Base-by-base conservation (phyloP, 2,888 invertebrate species). In the Agriopis marginaria region DNA sequence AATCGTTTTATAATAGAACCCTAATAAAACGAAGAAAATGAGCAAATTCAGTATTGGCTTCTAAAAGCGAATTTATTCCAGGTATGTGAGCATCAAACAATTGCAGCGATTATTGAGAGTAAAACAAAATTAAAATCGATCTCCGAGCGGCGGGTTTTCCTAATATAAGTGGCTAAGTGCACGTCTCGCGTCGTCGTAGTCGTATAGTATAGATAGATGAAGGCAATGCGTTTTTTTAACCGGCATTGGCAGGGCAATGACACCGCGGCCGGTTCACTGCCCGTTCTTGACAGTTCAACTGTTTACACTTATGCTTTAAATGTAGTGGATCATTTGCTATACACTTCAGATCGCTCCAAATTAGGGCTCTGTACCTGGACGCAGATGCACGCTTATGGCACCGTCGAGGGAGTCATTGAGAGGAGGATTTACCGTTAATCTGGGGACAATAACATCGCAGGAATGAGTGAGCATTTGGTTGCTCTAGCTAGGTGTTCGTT, bases 241-340 rank as follows among this genome's bases (percentile, higher is more conserved):
- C 91, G 89, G 88, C 91, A 91, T 89, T 89, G 88, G 82, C 88
- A 84, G 93, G 93, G 92, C 93, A 93, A 88, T 92, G 93, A 93
- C 93, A 87, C 87, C 83, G 83, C 81, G 84, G 82, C 82, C 89
- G 91, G 93, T 91, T 92, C 93, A 90, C 89, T 92, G 93, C 82
- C 93, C 94, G 93, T 93, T 93, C 94, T 93, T 93, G 93, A 94
- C 93, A 93, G 93, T 93, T 93, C 91, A 93, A 92, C 93, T 93
- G 90, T 93, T 93, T 93, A 92, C 89, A 89, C 89, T 89, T 78
- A 78, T 75, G 74, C 73, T 81, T 83, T 85, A 86, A 87, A 86
- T 88, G 88, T 87, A 87, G 83, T 89, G 90, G 91, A 91, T 89
- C 86, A 86, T 82, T 80, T 80, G 86, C 83, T 85, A 75, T 83